A percentile compares a stretch with the other conserved stretches of the same genome.
Conservation (phyloP, 2,888 invertebrate genomes). For the Watsonalla cultraria region DNA sequence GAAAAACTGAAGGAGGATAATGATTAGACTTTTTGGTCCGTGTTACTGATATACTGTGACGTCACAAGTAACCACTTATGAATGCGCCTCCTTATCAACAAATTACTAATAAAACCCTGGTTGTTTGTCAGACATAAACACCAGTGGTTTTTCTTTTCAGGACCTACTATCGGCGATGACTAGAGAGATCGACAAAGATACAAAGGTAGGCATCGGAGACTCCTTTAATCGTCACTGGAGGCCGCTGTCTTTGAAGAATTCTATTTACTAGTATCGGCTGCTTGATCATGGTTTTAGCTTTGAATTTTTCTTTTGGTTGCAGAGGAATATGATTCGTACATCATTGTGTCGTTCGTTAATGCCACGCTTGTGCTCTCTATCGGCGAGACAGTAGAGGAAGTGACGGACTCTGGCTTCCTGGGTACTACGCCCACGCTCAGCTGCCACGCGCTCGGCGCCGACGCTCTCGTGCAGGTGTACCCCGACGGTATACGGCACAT, state of each 20-base stretch:
- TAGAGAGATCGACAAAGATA: constrained; percentile 53
- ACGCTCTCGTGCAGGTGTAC: constrained; percentile 98
- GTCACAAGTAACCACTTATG: constrained; percentile 70
- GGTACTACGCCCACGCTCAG: constrained; percentile 99
- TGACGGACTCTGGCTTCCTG: constrained; percentile 99
- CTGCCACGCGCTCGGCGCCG: constrained; percentile 97
- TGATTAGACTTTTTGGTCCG: constrained; percentile 76
- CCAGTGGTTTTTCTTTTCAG: constrained; percentile 95
- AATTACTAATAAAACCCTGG: constrained; percentile 79
- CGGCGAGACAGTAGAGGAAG: constrained; percentile 99
- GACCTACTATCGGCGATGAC: constrained; percentile 74
- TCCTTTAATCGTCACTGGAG: constrained; percentile 46
- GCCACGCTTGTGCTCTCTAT: constrained; percentile 99
- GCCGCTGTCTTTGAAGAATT: constrained; percentile 42
- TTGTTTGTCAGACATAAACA: constrained; percentile 88
- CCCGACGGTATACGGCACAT: constrained; percentile 99
- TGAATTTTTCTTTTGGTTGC: constrained; percentile 80
- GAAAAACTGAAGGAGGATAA: constrained; percentile 44
- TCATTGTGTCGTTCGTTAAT: constrained; percentile 98
- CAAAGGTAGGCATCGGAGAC: constrained; percentile 66
- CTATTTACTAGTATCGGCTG: constrained; percentile 21
- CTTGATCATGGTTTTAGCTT: constrained; percentile 27
- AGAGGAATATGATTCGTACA: constrained; percentile 99
- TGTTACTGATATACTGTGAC: constrained; percentile 75
- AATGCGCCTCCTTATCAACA: constrained; percentile 73